Evolutionary conservation across 2,888 invertebrate genomes (phyloP), one percentile per base, ranked within the genome.

Genomic region (Tipula helvola): DNA sequence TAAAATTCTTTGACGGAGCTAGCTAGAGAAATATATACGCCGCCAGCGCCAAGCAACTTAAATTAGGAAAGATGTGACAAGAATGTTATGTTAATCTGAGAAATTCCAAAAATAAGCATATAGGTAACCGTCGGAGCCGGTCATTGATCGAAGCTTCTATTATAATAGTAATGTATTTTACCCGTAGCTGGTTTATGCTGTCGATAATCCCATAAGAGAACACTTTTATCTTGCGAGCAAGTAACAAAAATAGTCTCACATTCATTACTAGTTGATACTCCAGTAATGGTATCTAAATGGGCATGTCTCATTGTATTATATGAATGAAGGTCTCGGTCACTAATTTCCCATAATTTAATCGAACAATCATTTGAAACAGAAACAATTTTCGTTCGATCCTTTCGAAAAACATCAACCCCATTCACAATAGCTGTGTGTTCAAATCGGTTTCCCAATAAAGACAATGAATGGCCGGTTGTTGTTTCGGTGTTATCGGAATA

Each of bases 321-420:
- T 12, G 88, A 88, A 87, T 87, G 88, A 28, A 91, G 87, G 87
- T 91, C 91, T 41, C 90, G 90, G 10, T 89, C 88, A 3, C 90
- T 90, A 42, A 90, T 88, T 88, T 91, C 90, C 91, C 91, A 91
- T 5, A 91, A 87, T 89, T 90, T 91, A 3, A 91, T 86, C 36
- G 89, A 90, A 83, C 89, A 89, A 87, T 90, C 90, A 87, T 88
- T 88, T 44, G 90, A 89, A 4, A 90, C 91, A 28, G 90, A 90
- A 0, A 89, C 88, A 0, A 90, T 90, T 85, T 89, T 90, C 28
- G 89, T 88, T 2, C 87, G 87, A 57, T 89, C 89, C 0, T 88
- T 87, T 85, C 88, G 88, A n/a, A 90, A 90, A 4, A 89, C 88
- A 44, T 89, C 89, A 86, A 91, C 88, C 84, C 90, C 89, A 83